phyloP scores from a whole-genome alignment of 2,888 invertebrate genomes.

The Drosophila silvestris region DNA sequence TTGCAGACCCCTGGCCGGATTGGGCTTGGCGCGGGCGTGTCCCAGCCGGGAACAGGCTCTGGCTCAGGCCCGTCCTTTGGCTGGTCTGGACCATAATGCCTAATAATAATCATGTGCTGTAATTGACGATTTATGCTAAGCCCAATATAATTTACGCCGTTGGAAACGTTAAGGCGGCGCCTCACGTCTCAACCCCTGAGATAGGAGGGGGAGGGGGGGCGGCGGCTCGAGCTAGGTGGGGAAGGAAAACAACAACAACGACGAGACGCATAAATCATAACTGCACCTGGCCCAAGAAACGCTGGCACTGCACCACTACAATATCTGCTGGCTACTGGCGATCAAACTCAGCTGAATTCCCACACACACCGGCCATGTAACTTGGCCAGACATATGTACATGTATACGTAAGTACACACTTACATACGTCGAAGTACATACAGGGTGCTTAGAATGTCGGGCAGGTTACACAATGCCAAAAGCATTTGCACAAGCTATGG shows the following conservation, averaged over 20 bases:
- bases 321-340: slow-evolving; percentile 60
- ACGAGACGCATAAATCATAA: slow-evolving; percentile 73
- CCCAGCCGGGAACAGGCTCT: slow-evolving; percentile 36
- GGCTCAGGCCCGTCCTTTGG: slow-evolving; percentile 43
- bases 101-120: slow-evolving; percentile 81
- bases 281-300: slow-evolving; percentile 70
- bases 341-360: slow-evolving; percentile 64
- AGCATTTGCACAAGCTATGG: slow-evolving; percentile 28
- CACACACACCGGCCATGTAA: slow-evolving; percentile 69
- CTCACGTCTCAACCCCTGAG: slow-evolving; percentile 36
- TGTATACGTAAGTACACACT: slow-evolving; percentile 2
- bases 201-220: neutral
- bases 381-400: slow-evolving; percentile 15
- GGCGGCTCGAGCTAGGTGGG: neutral
- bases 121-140: slow-evolving; percentile 79
- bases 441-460: slow-evolving; percentile 70
- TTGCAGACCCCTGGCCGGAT: slow-evolving; percentile 71
- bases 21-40: slow-evolving; percentile 81
- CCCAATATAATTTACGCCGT: slow-evolving; percentile 79
- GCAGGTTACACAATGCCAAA: slow-evolving; percentile 74
- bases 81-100: slow-evolving; percentile 67
- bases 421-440: neutral
- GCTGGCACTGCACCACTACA: slow-evolving; percentile 18
- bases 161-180: slow-evolving; percentile 72
- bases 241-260: slow-evolving; percentile 20